Base-by-base conservation (phyloP, 2,113 vertebrate species). In the Sterrhoptilus dennistouni region DNA sequence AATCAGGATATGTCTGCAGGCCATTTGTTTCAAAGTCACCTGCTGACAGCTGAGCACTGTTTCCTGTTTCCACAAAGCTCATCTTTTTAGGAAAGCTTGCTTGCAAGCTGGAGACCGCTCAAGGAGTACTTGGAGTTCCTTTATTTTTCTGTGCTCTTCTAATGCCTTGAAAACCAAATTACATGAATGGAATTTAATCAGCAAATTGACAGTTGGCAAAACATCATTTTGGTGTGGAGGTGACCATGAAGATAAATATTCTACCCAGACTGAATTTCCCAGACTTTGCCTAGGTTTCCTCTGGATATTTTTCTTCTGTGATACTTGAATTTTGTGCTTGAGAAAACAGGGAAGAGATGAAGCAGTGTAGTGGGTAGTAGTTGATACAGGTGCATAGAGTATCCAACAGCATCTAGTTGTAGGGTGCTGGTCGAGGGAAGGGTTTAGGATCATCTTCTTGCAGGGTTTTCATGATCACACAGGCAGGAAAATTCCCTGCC, bases 121-220 rank as follows among this genome's bases (percentile, higher is more conserved):
- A 64, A 40, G 24, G n/a, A 70, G 16, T 40, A 24, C 13, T 85
- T 47, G 21, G 38, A 70, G 3, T 38, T 68, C 9, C 65, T 83
- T 29, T 47, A 18, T 40, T 77, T 68, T 87, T 82, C 42, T 75
- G 0, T 84, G 31, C 11, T 87, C 86, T 87, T 64, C 23, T 56
- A 36, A 69, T 53, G 6, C 42, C 50, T 84, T 75, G 49, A 88
- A 83, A 68, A 35, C 5, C 28, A 71, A 64, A 63, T 29, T 6
- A 38, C 9, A 6, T 10, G 40, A 91, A 57, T 1, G 0, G 5
- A 20, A 18, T n/a, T 84, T 76, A 77, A 40, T 28, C 2, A 7
- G 22, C 0, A 0, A 65, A 57, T 70, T 0, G 0, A 52, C 12
- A 45, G 31, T 75, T 91, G 57, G 47, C 47, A 76, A 63, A 91